phyloP scores from a whole-genome alignment of 2,888 invertebrate genomes.

The Chrysopilus asiliformis region DNA sequence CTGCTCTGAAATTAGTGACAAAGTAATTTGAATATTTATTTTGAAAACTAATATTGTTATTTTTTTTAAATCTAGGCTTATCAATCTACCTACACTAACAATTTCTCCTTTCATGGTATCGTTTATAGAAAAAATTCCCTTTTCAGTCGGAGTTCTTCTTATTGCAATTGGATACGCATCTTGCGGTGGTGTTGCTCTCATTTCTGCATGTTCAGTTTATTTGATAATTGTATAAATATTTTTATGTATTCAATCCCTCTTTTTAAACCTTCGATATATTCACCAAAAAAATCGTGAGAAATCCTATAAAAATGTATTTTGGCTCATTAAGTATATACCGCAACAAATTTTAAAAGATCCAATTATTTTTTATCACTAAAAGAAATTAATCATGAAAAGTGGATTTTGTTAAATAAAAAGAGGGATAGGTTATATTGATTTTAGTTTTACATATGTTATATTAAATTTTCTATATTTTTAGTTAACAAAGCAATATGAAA shows the following conservation, averaged over 20 bases:
- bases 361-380: too few species aligned
- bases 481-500: constrained; percentile 55
- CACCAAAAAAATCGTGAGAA: too few species aligned
- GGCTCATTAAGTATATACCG: too few species aligned
- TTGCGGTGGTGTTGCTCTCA: constrained; percentile 60
- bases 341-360: too few species aligned
- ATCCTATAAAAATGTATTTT: too few species aligned
- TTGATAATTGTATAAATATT: not conserved
- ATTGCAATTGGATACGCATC: constrained; percentile 50
- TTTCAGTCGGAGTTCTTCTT: constrained; percentile 49
- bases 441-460: constrained; percentile 18
- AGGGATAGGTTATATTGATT: too few species aligned
- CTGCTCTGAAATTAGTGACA: constrained; percentile 51
- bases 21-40: constrained; percentile 27
- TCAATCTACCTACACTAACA: constrained; percentile 17
- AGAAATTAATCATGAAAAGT: too few species aligned
- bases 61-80: constrained; percentile 40
- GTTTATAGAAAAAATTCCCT: constrained; percentile 54
- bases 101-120: constrained; percentile 40
- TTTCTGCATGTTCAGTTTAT: constrained; percentile 37
- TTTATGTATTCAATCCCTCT: not conserved
- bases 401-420: too few species aligned
- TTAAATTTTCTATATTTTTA: too few species aligned
- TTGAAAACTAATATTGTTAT: too few species aligned
- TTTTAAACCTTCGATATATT: not conserved